Evolutionary conservation across 2,888 invertebrate genomes (phyloP).

Genomic region (Drosophila vallismaia): DNA sequence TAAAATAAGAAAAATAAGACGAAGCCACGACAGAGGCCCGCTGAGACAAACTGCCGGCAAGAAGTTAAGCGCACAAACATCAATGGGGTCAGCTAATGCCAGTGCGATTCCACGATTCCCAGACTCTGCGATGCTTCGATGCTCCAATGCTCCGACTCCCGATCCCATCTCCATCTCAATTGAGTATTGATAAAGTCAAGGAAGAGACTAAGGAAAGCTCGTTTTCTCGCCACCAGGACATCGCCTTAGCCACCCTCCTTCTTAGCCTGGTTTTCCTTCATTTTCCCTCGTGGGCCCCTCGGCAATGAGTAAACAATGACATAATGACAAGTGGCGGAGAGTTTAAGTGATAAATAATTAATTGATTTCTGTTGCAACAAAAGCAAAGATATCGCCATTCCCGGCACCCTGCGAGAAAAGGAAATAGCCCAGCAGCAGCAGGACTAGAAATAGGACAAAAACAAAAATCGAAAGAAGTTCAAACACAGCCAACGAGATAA

Average conservation of each 20-base stretch:
- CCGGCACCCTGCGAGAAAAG: constrained; percentile 10
- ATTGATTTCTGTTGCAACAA: constrained; percentile 82
- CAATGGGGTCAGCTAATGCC: constrained; percentile 79
- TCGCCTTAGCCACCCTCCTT: constrained; percentile 8
- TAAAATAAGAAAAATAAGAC: constrained; percentile 65
- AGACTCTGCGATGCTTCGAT: not conserved
- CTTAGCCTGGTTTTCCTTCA: not conserved
- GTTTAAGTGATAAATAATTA: constrained; percentile 84
- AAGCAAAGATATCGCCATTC: constrained; percentile 40
- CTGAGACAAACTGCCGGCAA: constrained; percentile 76
- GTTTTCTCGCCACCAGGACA: constrained; percentile 30
- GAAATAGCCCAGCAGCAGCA: constrained; percentile 6
- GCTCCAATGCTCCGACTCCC: not conserved
- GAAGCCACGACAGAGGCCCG: constrained; percentile 50
- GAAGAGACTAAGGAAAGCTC: constrained; percentile 46
- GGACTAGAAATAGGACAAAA: not conserved
- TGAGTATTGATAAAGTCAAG: constrained; percentile 82
- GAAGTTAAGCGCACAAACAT: constrained; percentile 79
- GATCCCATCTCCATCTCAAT: constrained; percentile 69
- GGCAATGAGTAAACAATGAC: constrained; percentile 83
- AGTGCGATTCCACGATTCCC: constrained; percentile 15
- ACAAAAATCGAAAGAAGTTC: constrained; percentile 55
- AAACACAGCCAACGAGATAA: constrained; percentile 73
- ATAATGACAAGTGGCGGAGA: constrained; percentile 83
- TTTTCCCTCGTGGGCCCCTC: constrained; percentile 42